Conservation (phyloP, 2,888 invertebrate genomes). For the Dyspetes luteomarginatus region DNA sequence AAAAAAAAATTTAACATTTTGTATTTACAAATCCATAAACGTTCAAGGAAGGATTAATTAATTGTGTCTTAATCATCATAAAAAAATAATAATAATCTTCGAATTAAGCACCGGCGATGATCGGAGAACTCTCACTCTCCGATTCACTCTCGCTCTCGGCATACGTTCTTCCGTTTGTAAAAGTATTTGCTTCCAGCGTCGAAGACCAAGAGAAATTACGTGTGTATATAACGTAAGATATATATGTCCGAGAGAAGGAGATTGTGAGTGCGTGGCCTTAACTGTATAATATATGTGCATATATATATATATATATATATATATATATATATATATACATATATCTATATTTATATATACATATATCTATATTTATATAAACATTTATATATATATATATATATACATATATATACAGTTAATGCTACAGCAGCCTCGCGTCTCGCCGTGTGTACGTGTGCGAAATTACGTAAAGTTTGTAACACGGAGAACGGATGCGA, state of each 20-base stretch:
- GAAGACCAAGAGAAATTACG: conserved; percentile 59
- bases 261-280: conserved; percentile 29
- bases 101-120: no score
- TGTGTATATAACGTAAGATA: conserved; percentile 50
- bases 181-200: conserved; percentile 32
- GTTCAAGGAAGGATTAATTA: no score
- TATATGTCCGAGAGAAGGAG: conserved; percentile 53
- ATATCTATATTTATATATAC: no score
- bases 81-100: conserved; percentile 3
- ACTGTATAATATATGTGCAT: conserved; percentile 15
- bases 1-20: no score
- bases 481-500: conserved; percentile 20
- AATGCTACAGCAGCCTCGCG: neutral
- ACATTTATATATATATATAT: conserved; percentile 9
- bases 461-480: conserved; percentile 56
- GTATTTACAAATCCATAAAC: no score
- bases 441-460: no score
- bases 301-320: conserved; percentile 22
- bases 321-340: conserved; percentile 8
- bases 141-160: conserved; percentile 46
- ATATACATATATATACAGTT: neutral
- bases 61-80: no score
- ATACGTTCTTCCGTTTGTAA: conserved; percentile 44
- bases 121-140: conserved; percentile 54
- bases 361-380: conserved; percentile 25